Conservation (phyloP, 2,113 vertebrate genomes). For the Okapia johnstoni region DNA sequence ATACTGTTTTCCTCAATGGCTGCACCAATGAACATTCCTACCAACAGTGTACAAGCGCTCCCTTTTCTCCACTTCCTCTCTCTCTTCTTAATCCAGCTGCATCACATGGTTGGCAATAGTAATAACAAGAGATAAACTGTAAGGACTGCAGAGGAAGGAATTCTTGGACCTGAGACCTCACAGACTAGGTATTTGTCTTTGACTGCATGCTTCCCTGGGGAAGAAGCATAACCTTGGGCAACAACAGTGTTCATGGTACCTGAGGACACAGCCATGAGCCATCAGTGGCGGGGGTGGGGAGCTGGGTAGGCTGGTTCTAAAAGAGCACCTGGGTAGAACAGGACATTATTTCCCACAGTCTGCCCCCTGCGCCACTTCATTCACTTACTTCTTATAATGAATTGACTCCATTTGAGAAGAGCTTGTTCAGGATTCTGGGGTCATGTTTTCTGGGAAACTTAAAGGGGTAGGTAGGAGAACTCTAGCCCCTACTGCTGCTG, state of each 20-base stretch:
- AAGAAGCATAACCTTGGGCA: background rate
- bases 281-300: background rate
- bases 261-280: background rate
- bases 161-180: background rate
- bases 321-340: background rate
- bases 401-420: background rate
- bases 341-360: background rate
- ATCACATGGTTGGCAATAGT: background rate
- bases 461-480: background rate
- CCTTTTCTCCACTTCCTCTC: background rate
- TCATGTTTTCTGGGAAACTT: background rate
- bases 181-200: background rate
- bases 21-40: background rate
- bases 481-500: background rate
- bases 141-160: background rate
- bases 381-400: background rate
- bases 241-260: background rate
- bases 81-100: background rate
- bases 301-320: background rate
- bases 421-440: background rate
- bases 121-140: background rate
- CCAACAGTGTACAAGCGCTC: background rate
- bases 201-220: background rate
- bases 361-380: background rate
- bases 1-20: background rate